Base-by-base conservation (phyloP, 2,113 vertebrate species). In the Morphnarchus princeps region DNA sequence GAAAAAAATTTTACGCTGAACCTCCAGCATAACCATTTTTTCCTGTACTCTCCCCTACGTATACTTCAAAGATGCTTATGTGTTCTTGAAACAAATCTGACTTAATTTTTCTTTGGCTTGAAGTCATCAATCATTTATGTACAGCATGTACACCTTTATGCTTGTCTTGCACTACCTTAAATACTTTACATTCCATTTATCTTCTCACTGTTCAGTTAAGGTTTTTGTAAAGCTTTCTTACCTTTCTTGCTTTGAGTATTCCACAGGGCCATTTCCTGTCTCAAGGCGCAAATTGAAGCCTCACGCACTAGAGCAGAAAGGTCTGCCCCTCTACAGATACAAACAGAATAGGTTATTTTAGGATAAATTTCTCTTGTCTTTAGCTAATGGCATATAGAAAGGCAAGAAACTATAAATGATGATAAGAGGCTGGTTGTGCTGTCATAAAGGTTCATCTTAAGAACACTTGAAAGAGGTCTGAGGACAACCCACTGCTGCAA, bases 291-390 rank as follows among this genome's bases (percentile, higher is more conserved):
- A 17, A 99, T 17, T 8, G 99, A 99, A 19, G 99, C 99, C 97
- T 99, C 99, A 31, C 99, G 98, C 57, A 99, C 98, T 6, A 99
- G 95, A 12, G 99, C 99, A 0, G 99, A 99, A 95, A 99, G 98
- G 89, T 99, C 99, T 36, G 99, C 99, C 7, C 99, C 99, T 67
- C 99, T 99, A 80, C 13, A 38, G 67, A 90, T n/a, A 93, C 58
- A 95, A 54, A 70, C 38, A 89, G 18, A 78, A 58, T 1, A 43
- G 32, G 11, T 84, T 66, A 84, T 32, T 82, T 70, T 74, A 82
- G 52, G 16, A 70, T 16, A 62, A 38, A 63, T 13, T 70, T 45
- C n/a, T 70, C 22, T 47, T 4, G 1, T 47, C 17, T 67, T 79
- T 82, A 72, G 63, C 34, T 90, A 58, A 79, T 63, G 34, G 19